A percentile compares a stretch with the other conserved stretches of the same genome.
phyloP scores from a whole-genome alignment of 2,113 vertebrate species.

The Silurus meridionalis region DNA sequence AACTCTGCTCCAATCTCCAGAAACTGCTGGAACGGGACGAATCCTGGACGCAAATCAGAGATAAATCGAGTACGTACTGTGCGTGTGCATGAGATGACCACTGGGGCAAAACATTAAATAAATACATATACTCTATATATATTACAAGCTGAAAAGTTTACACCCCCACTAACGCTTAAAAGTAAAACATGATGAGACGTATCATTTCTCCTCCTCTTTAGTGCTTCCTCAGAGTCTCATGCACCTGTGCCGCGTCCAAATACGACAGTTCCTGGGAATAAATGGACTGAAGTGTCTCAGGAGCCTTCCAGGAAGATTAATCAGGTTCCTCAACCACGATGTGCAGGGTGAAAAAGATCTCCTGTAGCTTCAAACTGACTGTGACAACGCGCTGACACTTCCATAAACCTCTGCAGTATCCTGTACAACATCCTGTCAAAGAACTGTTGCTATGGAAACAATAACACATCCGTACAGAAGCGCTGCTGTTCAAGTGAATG shows the following conservation, averaged over 20 bases:
- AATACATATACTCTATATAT: too few species aligned
- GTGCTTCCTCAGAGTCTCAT: slow-evolving; percentile 67
- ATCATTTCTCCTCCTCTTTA: slow-evolving; percentile 48
- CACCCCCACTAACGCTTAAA: background rate
- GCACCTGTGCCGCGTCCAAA: slow-evolving; percentile 82
- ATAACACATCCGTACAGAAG: too few species aligned
- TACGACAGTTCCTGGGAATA: slow-evolving; percentile 75
- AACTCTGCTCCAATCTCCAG: slow-evolving; percentile 79
- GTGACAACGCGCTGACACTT: background rate
- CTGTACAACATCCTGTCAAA: background rate
- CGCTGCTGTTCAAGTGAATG: too few species aligned
- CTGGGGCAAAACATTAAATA: background rate
- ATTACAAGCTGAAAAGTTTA: background rate
- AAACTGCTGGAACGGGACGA: slow-evolving; percentile 82
- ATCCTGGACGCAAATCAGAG: slow-evolving; percentile 78
- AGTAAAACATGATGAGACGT: too few species aligned
- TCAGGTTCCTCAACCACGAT: slow-evolving; percentile 77
- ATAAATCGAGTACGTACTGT: slow-evolving; percentile 76
- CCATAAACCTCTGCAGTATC: background rate
- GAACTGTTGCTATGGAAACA: too few species aligned
- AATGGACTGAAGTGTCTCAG: slow-evolving; percentile 73
- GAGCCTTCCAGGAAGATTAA: slow-evolving; percentile 76
- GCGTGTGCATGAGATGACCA: background rate
- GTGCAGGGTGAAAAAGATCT: background rate
- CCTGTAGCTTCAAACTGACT: too few species aligned